Conservation (phyloP, 2,113 vertebrate species). For the Suricata suricatta region DNA sequence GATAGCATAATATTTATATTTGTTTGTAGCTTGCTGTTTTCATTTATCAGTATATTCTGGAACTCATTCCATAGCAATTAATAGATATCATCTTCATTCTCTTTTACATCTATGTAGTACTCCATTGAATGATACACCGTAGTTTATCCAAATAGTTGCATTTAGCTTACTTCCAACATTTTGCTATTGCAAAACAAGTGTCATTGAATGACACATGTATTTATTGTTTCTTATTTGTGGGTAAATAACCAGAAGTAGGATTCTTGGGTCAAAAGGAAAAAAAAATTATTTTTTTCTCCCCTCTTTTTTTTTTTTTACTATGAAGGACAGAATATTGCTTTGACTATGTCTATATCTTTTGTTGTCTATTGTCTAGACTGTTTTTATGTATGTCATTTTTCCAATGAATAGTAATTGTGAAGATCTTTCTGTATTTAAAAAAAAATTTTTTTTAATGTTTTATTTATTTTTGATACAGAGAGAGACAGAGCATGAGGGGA, state of each 20-base stretch:
- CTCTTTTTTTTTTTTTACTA: background rate
- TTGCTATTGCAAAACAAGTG: background rate
- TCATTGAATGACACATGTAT: background rate
- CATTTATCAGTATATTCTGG: background rate
- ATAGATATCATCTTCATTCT: background rate
- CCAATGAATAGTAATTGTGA: background rate
- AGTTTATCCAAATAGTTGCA: background rate
- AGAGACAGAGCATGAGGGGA: no score
- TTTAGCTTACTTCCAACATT: background rate
- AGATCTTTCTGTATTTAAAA: background rate
- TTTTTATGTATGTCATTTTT: background rate
- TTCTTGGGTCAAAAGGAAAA: background rate
- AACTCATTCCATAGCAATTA: background rate
- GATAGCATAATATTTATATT: background rate
- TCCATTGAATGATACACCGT: background rate
- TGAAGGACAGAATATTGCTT: background rate
- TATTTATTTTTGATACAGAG: no score
- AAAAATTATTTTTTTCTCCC: background rate
- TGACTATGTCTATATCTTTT: background rate
- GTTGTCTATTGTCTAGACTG: background rate
- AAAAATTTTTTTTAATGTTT: no score
- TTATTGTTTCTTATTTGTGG: slow-evolving; percentile 18
- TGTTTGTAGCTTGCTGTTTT: background rate
- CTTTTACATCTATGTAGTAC: background rate
- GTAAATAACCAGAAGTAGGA: background rate